Evolutionary conservation across 2,113 vertebrate genomes (phyloP).

Genomic region (Oncorhynchus masou): DNA sequence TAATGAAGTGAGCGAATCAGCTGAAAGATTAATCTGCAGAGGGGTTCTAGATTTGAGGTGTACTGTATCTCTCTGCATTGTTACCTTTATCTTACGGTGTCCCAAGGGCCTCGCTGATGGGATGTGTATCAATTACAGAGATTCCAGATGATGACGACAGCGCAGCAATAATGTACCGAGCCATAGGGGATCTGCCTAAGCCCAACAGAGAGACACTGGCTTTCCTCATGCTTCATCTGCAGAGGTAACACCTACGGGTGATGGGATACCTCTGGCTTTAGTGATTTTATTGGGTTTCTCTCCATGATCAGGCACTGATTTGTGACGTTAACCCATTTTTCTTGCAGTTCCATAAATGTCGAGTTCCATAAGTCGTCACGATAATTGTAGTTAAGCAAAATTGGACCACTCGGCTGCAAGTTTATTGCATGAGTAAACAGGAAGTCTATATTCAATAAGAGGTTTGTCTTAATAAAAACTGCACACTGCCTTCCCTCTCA

Average conservation of each 20-base stretch:
- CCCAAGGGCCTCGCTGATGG: not conserved
- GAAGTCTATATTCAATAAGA: too few species aligned
- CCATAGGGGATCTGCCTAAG: conserved; percentile 74
- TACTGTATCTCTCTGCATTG: not conserved
- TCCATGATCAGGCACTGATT: not conserved
- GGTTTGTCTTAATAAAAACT: not conserved
- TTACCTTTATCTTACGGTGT: not conserved
- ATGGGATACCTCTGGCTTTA: not conserved
- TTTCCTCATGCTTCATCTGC: conserved; percentile 72
- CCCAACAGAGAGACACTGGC: conserved; percentile 82
- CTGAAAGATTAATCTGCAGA: too few species aligned
- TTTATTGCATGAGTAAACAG: too few species aligned
- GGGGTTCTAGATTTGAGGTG: too few species aligned
- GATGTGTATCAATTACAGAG: conserved; percentile 57
- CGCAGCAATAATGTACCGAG: conserved; percentile 55
- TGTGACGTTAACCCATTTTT: not conserved
- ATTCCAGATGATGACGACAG: conserved; percentile 64
- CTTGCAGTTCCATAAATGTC: not conserved
- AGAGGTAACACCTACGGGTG: not conserved
- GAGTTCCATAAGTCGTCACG: too few species aligned
- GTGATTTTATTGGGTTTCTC: not conserved
- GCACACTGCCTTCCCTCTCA: not conserved
- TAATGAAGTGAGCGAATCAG: too few species aligned
- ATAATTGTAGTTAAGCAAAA: too few species aligned
- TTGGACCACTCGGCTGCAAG: too few species aligned